phyloP scores from a whole-genome alignment of 2,113 vertebrate species.

The Collichthys lucidus region DNA sequence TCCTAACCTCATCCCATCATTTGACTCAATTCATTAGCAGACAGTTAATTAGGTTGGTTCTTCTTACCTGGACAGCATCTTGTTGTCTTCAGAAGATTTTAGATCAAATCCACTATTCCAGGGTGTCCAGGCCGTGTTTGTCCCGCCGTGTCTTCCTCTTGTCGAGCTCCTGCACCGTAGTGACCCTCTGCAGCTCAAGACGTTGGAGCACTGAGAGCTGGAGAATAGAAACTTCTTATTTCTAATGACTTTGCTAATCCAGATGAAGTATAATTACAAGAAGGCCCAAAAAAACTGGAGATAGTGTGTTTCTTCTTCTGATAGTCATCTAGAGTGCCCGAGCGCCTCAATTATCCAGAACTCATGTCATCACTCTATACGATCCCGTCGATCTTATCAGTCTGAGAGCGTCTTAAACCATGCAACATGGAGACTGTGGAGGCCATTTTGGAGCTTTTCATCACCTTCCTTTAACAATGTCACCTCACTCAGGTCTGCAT shows the following conservation, averaged over 20 bases:
- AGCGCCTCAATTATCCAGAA: conserved; percentile 56
- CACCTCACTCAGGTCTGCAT: not conserved
- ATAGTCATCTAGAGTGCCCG: conserved; percentile 70
- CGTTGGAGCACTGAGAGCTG: not conserved
- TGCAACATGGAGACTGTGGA: conserved; percentile 17
- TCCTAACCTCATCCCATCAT: not conserved
- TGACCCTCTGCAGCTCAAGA: not conserved
- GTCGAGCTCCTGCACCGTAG: not conserved
- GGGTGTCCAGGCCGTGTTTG: not conserved
- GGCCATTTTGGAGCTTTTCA: conserved; percentile 32
- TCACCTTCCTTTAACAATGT: conserved; percentile 19
- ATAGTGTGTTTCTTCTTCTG: conserved; percentile 52
- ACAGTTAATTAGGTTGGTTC: not conserved
- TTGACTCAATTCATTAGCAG: no score
- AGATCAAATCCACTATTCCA: not conserved
- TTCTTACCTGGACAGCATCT: not conserved
- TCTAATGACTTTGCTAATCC: conserved; percentile 45
- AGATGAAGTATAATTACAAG: conserved; percentile 28
- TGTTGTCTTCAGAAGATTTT: not conserved
- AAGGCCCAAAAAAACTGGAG: conserved; percentile 36
- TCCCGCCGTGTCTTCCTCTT: not conserved
- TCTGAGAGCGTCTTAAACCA: conserved; percentile 34
- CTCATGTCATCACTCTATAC: conserved; percentile 54
- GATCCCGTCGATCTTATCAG: conserved; percentile 55
- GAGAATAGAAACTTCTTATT: conserved; percentile 37